A percentile compares a stretch with the other conserved stretches of the same genome.
Conservation (phyloP, 2,888 invertebrate genomes). For the Tenthredo scrophulariae region DNA sequence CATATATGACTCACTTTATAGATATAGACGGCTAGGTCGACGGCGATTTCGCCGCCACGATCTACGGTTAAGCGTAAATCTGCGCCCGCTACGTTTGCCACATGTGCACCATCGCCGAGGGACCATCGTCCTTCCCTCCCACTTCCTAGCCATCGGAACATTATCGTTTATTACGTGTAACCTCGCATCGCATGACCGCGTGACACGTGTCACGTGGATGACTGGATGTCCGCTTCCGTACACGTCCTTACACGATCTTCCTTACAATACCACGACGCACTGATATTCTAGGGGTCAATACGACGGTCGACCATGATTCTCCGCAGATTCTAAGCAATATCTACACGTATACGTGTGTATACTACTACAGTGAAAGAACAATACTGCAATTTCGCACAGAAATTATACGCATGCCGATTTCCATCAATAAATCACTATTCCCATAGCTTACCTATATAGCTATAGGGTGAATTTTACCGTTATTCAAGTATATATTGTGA, state of each 20-base stretch:
- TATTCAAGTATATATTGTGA: no score
- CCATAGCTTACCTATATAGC: no score
- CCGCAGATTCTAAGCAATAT: no score
- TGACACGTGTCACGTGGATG: neutral
- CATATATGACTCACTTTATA: neutral
- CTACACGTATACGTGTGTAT: no score
- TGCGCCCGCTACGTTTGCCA: neutral
- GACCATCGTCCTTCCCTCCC: neutral
- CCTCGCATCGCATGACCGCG: conserved; percentile 3
- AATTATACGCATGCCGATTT: no score
- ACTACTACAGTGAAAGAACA: no score
- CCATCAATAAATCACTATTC: no score
- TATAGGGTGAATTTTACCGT: no score
- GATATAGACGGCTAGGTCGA: neutral
- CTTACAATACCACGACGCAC: no score
- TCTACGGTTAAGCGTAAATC: neutral
- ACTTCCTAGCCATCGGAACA: neutral
- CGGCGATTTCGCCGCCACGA: neutral
- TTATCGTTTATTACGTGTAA: conserved; percentile 1
- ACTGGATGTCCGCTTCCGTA: neutral
- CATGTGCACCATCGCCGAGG: neutral
- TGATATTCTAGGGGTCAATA: no score
- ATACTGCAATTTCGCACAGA: no score
- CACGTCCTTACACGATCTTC: neutral
- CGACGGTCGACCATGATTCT: no score